Evolutionary conservation across 2,113 vertebrate species (phyloP).

Genomic region (Machaerirhynchus nigripectus): DNA sequence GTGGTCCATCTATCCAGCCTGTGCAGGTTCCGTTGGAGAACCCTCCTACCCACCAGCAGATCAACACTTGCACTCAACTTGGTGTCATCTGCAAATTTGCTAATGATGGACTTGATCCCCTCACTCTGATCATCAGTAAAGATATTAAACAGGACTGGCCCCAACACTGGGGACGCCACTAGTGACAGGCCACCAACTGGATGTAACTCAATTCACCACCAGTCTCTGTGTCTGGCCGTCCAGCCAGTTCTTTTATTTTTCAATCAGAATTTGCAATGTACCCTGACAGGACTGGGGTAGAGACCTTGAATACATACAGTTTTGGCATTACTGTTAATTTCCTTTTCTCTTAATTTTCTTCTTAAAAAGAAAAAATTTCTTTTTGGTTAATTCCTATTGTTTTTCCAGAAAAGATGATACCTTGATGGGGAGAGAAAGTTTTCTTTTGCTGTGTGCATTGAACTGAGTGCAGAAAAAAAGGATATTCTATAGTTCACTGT

Average conservation of each 20-base stretch:
- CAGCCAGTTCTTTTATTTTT: not conserved
- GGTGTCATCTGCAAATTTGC: not conserved
- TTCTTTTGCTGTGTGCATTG: not conserved
- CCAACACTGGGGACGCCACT: no score
- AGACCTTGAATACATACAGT: not conserved
- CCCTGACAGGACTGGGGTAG: not conserved
- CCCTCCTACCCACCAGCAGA: not conserved
- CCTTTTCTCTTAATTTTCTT: not conserved
- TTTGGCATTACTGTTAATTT: not conserved
- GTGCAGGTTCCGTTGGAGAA: not conserved
- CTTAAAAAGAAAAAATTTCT: not conserved
- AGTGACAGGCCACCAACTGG: not conserved
- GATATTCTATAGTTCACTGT: not conserved
- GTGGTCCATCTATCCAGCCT: no score
- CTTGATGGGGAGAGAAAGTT: not conserved
- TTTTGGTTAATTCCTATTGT: not conserved
- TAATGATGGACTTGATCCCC: not conserved
- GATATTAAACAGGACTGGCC: no score
- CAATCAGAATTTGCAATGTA: not conserved
- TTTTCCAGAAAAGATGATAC: not conserved
- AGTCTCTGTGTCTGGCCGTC: not conserved
- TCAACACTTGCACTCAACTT: not conserved
- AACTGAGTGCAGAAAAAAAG: not conserved
- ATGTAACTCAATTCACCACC: not conserved
- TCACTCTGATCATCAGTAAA: not conserved